These are phyloP conservation scores for Phymorhynchus buccinoides DNA, from an alignment of 1,140 invertebrate genomes.

Conservation along the genomic window DNA sequence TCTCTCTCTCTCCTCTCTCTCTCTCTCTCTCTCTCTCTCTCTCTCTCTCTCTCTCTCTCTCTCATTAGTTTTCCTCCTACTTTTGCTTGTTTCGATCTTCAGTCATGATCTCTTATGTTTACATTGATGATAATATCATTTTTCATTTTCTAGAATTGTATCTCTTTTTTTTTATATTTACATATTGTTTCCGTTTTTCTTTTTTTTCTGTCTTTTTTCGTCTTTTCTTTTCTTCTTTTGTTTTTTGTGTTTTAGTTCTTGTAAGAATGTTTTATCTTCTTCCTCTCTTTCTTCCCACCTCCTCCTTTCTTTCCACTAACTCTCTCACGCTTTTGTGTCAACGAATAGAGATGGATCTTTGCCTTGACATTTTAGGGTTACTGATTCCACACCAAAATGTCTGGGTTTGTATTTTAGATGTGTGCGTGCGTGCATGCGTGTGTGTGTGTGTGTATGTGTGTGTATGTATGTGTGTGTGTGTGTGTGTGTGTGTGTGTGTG, in stretches of 20 bases:
- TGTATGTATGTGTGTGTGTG: slow-evolving; percentile 45
- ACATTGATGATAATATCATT: no score
- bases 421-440: neutral
- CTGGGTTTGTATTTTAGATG: neutral
- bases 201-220: neutral
- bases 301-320: neutral
- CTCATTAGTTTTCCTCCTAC: neutral
- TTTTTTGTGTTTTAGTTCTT: neutral
- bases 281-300: neutral
- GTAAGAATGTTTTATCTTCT: neutral
- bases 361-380: no score
- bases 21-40: neutral
- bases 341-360: no score
- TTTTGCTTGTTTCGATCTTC: neutral
- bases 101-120: no score
- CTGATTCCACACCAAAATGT: no score
- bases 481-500: slow-evolving; percentile 23
- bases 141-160: neutral
- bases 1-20: neutral
- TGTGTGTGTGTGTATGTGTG: slow-evolving; percentile 30
- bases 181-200: neutral
- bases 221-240: neutral
- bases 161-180: neutral
- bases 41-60: slow-evolving; percentile 1
- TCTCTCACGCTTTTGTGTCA: neutral